Conservation (phyloP, 2,113 vertebrate species). For the Pachycephala philippinensis region DNA sequence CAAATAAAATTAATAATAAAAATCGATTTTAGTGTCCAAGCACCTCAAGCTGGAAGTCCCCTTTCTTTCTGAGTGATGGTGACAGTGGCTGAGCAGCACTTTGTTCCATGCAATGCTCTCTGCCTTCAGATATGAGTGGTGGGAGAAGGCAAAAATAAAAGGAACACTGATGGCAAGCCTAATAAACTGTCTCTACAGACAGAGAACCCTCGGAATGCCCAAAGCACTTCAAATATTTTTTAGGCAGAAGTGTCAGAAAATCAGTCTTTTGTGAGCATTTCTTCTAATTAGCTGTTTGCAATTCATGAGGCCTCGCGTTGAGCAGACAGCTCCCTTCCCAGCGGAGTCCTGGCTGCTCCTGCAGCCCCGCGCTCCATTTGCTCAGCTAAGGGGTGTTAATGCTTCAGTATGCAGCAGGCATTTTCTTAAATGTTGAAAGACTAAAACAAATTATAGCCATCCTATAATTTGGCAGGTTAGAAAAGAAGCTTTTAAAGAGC, state of each 20-base stretch:
- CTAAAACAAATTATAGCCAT: constrained; percentile 38
- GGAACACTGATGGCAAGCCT: neutral
- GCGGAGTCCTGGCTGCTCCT: neutral
- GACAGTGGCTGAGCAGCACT: neutral
- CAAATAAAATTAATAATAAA: neutral
- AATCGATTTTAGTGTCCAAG: neutral
- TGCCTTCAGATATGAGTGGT: neutral
- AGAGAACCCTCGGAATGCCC: neutral
- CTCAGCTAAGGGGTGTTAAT: neutral
- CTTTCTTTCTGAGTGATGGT: neutral
- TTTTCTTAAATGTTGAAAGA: neutral
- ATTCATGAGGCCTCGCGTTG: neutral
- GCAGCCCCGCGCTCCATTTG: neutral
- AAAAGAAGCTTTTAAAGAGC: constrained; percentile 20
- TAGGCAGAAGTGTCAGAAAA: neutral
- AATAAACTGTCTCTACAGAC: neutral
- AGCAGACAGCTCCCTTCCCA: neutral
- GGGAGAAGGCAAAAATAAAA: neutral
- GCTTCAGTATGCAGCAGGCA: neutral
- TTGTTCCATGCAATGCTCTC: neutral
- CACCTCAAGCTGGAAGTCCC: neutral
- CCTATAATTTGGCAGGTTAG: constrained; percentile 22
- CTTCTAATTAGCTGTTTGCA: neutral
- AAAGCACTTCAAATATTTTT: neutral
- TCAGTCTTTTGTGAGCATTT: neutral